Percentiles rank a stretch among this genome's conserved stretches.
Conservation (phyloP, 2,113 vertebrate species). For the Pomatorhinus ruficollis region DNA sequence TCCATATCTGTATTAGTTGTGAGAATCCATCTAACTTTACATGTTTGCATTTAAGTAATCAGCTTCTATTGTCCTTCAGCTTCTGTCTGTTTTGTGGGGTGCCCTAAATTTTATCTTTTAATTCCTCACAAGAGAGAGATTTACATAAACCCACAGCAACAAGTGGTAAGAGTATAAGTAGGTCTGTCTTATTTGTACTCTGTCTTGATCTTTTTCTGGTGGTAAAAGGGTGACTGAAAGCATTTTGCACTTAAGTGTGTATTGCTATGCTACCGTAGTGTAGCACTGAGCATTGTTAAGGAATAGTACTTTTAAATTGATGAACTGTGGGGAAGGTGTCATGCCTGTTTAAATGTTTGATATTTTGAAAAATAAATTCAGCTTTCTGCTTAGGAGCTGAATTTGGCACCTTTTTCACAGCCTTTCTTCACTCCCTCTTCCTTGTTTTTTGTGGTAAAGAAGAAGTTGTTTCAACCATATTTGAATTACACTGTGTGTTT, state of each 20-base stretch:
- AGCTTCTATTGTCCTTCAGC: neutral
- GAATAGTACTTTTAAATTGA: neutral
- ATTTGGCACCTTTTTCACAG: neutral
- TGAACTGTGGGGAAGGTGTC: neutral
- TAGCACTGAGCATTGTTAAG: rapidly evolving
- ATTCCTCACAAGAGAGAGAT: neutral
- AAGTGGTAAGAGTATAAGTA: neutral
- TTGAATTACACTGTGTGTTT: neutral
- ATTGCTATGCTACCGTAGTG: neutral
- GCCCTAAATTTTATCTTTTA: neutral
- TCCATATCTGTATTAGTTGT: neutral
- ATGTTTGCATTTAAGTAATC: neutral
- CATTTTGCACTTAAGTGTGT: neutral
- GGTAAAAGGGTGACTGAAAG: neutral
- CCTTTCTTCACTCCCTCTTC: neutral
- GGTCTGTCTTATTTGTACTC: neutral
- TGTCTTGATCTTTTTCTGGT: neutral
- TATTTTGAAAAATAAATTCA: neutral
- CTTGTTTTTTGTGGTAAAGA: neutral
- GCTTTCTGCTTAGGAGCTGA: neutral
- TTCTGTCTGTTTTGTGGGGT: neutral
- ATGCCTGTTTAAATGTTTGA: neutral
- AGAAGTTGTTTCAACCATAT: neutral
- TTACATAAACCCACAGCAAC: neutral
- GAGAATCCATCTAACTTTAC: neutral